A percentile compares a stretch with the other conserved stretches of the same genome.
Evolutionary conservation across 2,888 invertebrate genomes (phyloP).

Genomic region (Amphimallon solstitiale): DNA sequence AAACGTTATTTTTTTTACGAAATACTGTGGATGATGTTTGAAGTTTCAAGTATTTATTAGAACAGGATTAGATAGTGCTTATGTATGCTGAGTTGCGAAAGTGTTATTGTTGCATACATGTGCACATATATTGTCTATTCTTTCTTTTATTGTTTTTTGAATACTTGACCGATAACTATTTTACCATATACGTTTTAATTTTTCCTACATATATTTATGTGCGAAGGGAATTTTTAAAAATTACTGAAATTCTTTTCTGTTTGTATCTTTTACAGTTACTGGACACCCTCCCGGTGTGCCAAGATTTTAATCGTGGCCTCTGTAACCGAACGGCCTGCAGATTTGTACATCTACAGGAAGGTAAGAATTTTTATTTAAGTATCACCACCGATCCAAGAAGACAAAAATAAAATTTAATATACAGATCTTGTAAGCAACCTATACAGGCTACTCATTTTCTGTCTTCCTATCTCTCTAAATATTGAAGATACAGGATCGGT

Average conservation of each 20-base stretch:
- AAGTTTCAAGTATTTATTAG: slow-evolving; percentile 41
- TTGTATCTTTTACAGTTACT: slow-evolving; percentile 85
- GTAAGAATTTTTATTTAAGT: no score
- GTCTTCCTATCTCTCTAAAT: no score
- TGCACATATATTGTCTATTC: slow-evolving; percentile 46
- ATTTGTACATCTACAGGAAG: slow-evolving; percentile 98
- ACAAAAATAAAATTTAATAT: no score
- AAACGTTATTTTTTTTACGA: slow-evolving; percentile 34
- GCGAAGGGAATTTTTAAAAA: background rate
- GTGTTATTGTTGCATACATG: slow-evolving; percentile 53
- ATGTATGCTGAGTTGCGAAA: slow-evolving; percentile 55
- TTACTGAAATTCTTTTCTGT: slow-evolving; percentile 15
- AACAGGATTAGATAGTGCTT: slow-evolving; percentile 55
- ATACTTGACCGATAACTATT: slow-evolving; percentile 26
- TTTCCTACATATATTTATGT: slow-evolving; percentile 14
- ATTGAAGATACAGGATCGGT: no score
- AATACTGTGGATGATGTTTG: slow-evolving; percentile 36
- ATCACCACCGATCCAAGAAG: no score
- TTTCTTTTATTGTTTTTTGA: slow-evolving; percentile 32
- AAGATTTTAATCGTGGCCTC: slow-evolving; percentile 99
- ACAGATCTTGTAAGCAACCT: no score
- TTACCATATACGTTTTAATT: slow-evolving; percentile 33
- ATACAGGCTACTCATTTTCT: no score
- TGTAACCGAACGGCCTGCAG: slow-evolving; percentile 97
- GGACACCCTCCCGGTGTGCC: slow-evolving; percentile 99